Evolutionary conservation across 2,113 vertebrate species (phyloP), one percentile per base, ranked within the genome.

Genomic region (Chaenocephalus aceratus): DNA sequence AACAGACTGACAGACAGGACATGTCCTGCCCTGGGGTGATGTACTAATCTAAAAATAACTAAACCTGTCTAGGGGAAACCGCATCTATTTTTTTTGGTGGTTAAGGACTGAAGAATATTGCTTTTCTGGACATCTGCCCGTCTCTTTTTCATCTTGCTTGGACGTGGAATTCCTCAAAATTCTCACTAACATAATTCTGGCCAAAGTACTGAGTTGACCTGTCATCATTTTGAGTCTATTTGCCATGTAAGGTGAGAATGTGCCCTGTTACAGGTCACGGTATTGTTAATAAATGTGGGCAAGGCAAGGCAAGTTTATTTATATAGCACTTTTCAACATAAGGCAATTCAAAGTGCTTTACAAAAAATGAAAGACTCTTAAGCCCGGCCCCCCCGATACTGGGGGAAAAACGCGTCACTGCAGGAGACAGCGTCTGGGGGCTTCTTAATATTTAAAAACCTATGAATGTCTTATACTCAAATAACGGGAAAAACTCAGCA

Each of bases 1-100:
- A 82, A 83, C 48, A 81, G 82, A 85, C 74, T 88, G 86, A 78
- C 71, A 86, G 80, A 72, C 66, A 83, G 83, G 87, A 77, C 67
- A 67, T 80, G 44, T 81, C 78, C 81, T 75, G 68, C 61, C 80
- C 82, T 41, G 41, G 52, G 84, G 88, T 82, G 76, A 85, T 49
- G 51, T 57, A 58, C 30, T 80, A 54, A 84, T 72, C 46, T 83
- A 76, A 63, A 70, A 89, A 82, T 87, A 86, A 84, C 83, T 78
- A 79, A 78, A 78, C 30, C 48, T 64, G 67, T 77, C 54, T 58
- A 61, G 26, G 63, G 62, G 69, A 88, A 80, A 44, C 64, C 57
- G 75, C 23, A 74, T 66, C 0, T 11, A 71, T 85, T 69, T 84
- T 57, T 52, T 10, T 30, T 53, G 44, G 57, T 79, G 84, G 76